Base-by-base conservation (phyloP, 2,797 vertebrate species). In the Oceanodroma leucorhoa region DNA sequence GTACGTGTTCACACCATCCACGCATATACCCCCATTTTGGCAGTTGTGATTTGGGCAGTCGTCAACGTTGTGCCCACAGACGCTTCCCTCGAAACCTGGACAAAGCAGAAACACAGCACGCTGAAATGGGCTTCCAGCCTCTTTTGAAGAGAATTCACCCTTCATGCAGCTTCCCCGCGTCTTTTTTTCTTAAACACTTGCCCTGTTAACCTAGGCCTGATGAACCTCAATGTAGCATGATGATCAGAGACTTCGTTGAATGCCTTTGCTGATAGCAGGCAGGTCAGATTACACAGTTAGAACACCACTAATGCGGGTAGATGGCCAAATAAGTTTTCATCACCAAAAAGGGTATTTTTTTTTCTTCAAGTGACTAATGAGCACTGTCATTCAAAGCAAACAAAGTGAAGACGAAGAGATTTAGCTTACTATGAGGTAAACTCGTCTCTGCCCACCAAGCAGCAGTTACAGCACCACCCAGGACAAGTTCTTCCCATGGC, bases 1-100 rank as follows among this genome's bases (percentile, higher is more conserved):
- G 98, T 99, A 99, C 3, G 99, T 99, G 89, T 99, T 99, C 72
- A 99, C 99, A 5, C 99, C 99, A 0, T 99, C 99, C 98, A 99
- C 99, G 6, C 99, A 99, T 10, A 98, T 98, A 3, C 99, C 99
- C 50, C 99, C 99, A 5, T 99, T 99, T 55, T 98, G 98, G 95
- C 99, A 99, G 82, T 98, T 98, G 94, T 99, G 98, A 57, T 98
- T 98, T 0, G 99, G 99, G 81, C 99, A 99, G 97, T 99, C 99
- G 1, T 99, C 98, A 3, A 99, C 98, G 73, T 99, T 99, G 94
- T 97, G 97, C 84, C 99, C 99, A 64, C 99, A 99, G 97, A 99
- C 98, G 4, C 89, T 98, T 29, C 99, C 99, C 89, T 99, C 99
- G 70, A 99, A 99, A 89, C 99, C 99, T 99, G 96, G 65, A 7